Evolutionary conservation across 2,113 vertebrate genomes (phyloP).

Genomic region (Sinocyclocheilus anophthalmus): DNA sequence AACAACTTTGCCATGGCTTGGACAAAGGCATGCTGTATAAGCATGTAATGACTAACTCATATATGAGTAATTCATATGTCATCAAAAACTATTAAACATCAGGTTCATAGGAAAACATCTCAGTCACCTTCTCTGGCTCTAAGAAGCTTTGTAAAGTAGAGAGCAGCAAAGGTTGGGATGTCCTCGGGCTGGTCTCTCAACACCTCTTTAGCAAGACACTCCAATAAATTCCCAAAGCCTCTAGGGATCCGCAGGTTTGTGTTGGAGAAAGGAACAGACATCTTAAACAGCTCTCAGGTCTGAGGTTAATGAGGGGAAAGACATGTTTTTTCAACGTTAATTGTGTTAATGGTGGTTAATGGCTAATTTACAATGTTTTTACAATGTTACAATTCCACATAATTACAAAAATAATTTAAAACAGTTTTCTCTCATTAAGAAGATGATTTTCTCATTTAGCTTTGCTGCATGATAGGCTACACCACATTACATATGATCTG

Average conservation of each 20-base stretch:
- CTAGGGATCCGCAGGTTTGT: slow-evolving; percentile 80
- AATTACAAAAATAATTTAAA: background rate
- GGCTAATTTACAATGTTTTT: background rate
- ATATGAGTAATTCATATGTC: background rate
- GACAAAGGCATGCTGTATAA: background rate
- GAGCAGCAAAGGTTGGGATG: slow-evolving; percentile 83
- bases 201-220: slow-evolving; percentile 83
- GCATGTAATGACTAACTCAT: background rate
- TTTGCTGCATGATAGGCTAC: background rate
- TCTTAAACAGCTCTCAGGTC: slow-evolving; percentile 48
- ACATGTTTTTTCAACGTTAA: background rate
- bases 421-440: no score
- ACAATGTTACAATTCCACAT: no score
- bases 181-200: slow-evolving; percentile 85
- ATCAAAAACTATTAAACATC: slow-evolving; percentile 3
- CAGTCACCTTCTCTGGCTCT: slow-evolving; percentile 82
- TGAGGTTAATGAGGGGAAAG: background rate
- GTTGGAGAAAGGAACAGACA: slow-evolving; percentile 84
- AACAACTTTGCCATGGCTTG: background rate
- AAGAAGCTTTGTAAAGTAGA: slow-evolving; percentile 83
- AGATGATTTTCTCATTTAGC: background rate
- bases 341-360: background rate
- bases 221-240: slow-evolving; percentile 84
- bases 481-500: background rate
- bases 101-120: background rate